These are phyloP conservation scores for Epinotia demarniana DNA, from an alignment of 2,888 invertebrate species.

Conservation along the genomic window DNA sequence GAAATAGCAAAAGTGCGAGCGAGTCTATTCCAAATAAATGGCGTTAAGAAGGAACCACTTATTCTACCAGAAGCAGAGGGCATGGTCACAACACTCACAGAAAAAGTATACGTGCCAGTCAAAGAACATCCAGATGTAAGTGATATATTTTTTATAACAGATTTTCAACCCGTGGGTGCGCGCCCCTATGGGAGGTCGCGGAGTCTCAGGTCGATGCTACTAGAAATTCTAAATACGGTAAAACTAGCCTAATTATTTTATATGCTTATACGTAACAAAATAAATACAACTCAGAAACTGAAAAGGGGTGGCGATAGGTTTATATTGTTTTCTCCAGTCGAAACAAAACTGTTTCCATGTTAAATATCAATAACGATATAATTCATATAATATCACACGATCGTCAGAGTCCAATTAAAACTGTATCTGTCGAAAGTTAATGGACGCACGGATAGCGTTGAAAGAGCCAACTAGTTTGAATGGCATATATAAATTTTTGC, in stretches of 20 bases:
- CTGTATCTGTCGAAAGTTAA: conserved; percentile 48
- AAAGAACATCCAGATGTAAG: conserved; percentile 99
- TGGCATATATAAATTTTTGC: conserved; percentile 17
- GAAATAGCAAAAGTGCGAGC: conserved; percentile 99
- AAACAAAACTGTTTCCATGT: conserved; percentile 2
- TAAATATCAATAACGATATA: conserved; percentile 36
- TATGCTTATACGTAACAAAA: too few species aligned
- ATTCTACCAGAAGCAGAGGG: conserved; percentile 96
- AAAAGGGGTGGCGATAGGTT: too few species aligned
- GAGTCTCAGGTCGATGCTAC: neutral
- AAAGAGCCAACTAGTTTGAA: conserved; percentile 19
- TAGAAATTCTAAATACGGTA: neutral
- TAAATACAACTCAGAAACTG: too few species aligned
- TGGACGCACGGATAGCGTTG: conserved; percentile 31
- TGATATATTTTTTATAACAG: neutral
- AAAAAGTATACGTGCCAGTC: conserved; percentile 99
- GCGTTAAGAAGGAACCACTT: conserved; percentile 96
- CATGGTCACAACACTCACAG: conserved; percentile 95
- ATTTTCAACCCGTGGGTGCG: neutral
- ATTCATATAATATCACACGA: conserved; percentile 18
- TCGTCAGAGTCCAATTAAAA: conserved; percentile 51
- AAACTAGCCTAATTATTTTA: neutral
- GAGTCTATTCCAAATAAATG: conserved; percentile 99
- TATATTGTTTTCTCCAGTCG: neutral
- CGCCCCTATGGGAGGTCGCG: too few species aligned